phyloP scores from a whole-genome alignment of 1,140 invertebrate species.

The Drosophila novamexicana region DNA sequence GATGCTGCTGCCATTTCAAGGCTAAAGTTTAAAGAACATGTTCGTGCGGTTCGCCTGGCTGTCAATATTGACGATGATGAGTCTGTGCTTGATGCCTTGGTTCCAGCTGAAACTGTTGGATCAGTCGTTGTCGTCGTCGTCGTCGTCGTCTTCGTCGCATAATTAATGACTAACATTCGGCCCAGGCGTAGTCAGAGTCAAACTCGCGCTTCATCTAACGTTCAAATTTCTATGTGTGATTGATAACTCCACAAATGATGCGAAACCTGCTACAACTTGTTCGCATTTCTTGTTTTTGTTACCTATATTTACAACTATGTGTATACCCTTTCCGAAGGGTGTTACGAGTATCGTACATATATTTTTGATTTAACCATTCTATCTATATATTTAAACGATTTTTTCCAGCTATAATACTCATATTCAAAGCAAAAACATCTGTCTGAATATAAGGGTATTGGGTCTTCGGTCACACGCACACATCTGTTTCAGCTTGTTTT shows the following conservation, averaged over 20 bases:
- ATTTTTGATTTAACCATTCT: too few relatives aligned
- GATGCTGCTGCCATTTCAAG: constrained; percentile 63
- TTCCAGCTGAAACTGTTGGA: constrained; percentile 21
- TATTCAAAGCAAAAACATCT: background rate
- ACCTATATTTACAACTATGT: constrained; percentile 5
- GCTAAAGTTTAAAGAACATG: constrained; percentile 81
- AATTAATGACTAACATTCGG: constrained; percentile 82
- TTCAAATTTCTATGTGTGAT: constrained; percentile 77
- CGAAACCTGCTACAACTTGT: constrained; percentile 65
- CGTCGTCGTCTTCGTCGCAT: constrained; percentile 59
- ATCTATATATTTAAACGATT: background rate
- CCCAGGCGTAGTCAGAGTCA: constrained; percentile 79
- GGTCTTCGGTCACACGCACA: background rate
- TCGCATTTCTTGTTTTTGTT: constrained; percentile 32
- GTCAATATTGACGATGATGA: constrained; percentile 82
- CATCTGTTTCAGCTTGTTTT: background rate
- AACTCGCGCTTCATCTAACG: constrained; percentile 79
- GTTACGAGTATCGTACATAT: background rate
- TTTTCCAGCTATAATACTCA: background rate
- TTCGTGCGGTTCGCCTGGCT: constrained; percentile 48
- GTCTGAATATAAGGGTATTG: constrained; percentile 13
- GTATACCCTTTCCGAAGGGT: constrained; percentile 4
- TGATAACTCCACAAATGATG: constrained; percentile 77
- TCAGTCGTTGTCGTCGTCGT: constrained; percentile 25
- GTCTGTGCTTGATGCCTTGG: constrained; percentile 40